Percentiles rank a stretch among this genome's conserved stretches.
Evolutionary conservation across 2,797 vertebrate genomes (phyloP).

Genomic region (Rhinophrynus dorsalis): DNA sequence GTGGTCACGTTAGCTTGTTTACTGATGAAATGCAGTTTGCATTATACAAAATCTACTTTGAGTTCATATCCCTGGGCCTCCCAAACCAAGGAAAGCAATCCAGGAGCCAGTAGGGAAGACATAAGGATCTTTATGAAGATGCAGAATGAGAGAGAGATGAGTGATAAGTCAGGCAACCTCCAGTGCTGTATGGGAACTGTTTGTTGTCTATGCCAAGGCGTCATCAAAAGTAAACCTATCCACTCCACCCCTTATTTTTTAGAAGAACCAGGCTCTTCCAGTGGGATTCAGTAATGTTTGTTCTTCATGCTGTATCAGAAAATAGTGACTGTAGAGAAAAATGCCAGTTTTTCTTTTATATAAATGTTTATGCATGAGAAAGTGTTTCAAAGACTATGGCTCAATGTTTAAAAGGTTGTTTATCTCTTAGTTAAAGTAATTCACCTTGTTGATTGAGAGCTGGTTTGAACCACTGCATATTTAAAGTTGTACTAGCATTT

Average conservation of each 20-base stretch:
- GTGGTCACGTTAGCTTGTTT: conserved; percentile 64
- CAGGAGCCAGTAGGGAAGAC: conserved; percentile 33
- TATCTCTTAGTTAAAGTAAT: too few relatives aligned
- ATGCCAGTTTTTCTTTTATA: too few relatives aligned
- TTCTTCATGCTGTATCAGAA: too few relatives aligned
- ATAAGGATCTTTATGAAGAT: conserved; percentile 24
- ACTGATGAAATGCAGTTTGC: conserved; percentile 57
- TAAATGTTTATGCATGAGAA: too few relatives aligned
- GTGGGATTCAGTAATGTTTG: too few relatives aligned
- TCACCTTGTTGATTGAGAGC: too few relatives aligned
- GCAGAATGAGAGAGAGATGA: conserved; percentile 12
- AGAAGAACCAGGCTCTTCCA: background rate
- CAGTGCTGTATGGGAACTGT: background rate
- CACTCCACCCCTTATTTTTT: background rate
- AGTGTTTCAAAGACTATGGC: too few relatives aligned
- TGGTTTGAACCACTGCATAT: too few relatives aligned
- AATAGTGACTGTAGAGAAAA: too few relatives aligned
- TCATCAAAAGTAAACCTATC: background rate
- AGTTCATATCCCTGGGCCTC: conserved; percentile 20
- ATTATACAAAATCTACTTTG: conserved; percentile 55
- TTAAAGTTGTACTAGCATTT: too few relatives aligned
- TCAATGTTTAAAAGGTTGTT: too few relatives aligned
- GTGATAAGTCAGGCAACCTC: conserved; percentile 36
- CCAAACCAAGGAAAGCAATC: conserved; percentile 48
- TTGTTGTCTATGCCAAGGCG: background rate